Evolutionary conservation across 1,140 invertebrate genomes (phyloP).

Genomic region (Agrypnia vestita): DNA sequence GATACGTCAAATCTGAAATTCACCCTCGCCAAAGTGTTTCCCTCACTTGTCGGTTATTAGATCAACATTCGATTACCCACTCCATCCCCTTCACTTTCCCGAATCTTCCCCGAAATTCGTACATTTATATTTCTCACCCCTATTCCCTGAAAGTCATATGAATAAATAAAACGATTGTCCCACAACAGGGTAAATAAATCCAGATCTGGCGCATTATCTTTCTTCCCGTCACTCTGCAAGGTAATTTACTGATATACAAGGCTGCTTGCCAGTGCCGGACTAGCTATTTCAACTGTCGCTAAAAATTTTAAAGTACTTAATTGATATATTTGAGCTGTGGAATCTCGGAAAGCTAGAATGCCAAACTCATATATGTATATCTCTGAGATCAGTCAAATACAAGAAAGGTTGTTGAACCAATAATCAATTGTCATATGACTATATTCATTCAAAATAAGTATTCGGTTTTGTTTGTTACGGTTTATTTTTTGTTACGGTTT

Average conservation of each 20-base stretch:
- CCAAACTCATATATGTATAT: too few species aligned
- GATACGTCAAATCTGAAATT: conserved; percentile 18
- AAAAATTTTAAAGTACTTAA: too few species aligned
- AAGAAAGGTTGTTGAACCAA: too few species aligned
- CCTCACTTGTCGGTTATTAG: conserved; percentile 45
- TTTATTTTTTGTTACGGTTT: too few species aligned
- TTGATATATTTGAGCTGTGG: too few species aligned
- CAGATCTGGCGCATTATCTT: conserved; percentile 50
- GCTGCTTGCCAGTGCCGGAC: neutral
- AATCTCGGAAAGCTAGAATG: too few species aligned
- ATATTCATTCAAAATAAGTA: too few species aligned
- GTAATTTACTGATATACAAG: neutral
- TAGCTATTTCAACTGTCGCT: too few species aligned
- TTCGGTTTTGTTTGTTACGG: too few species aligned
- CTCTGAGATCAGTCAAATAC: too few species aligned
- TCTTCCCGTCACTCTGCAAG: conserved; percentile 35
- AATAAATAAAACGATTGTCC: conserved; percentile 60
- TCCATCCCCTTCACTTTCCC: conserved; percentile 23
- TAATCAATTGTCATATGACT: too few species aligned
- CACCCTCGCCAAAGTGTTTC: conserved; percentile 27
- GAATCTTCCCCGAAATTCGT: conserved; percentile 24
- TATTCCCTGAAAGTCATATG: conserved; percentile 47
- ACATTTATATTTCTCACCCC: conserved; percentile 27
- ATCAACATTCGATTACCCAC: conserved; percentile 52
- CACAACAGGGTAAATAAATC: conserved; percentile 53